Base-by-base conservation (phyloP, 1,140 invertebrate genomes). In the Odontomachus brunneus region DNA sequence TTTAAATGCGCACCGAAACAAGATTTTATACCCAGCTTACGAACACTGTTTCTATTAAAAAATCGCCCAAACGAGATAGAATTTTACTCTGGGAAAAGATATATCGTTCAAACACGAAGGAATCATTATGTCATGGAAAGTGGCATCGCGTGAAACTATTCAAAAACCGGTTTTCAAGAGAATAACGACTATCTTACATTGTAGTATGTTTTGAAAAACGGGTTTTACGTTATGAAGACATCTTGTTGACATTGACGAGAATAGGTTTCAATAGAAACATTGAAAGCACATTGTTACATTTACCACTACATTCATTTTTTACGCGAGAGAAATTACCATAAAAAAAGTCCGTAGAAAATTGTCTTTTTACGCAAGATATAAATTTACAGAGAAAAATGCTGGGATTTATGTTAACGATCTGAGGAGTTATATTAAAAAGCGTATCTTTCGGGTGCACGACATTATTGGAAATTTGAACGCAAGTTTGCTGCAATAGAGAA, bases 401-500 rank as follows among this genome's bases (percentile, higher is more conserved):
- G 49, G 2, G 12, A 3, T 48, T 62, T 44, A 11, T 3, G 7
- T 75, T 26, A 44, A 48, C 2, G 14, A 75, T 33, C n/a, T 14
- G 12, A 26, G 38, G 38, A 26, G 33, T 55, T 73, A 33, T 5
- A 12, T 75, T 29, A 15, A 65, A 15, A 65, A 62, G 5, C n/a
- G n/a, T 55, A 9, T 19, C 5, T 55, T 55, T 19, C 7, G 53
- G 11, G 5, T 22, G n/a, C 26, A n/a, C 24, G 5, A 49, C 29
- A 44, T 44, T 11, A 11, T 75, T 2, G 17, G 12, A 22, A 19
- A 75, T 59, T 74, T 12, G 5, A 74, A 48, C 14, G 38, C 33
- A 17, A 0, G 38, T 7, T 48, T 19, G 14, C 71, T 38, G 33
- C 51, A 71, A 80, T 71, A 80, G 38, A 22, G 55, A 59, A 80